Base-by-base conservation (phyloP, 2,888 invertebrate genomes). In the Seladonia tumulorum region DNA sequence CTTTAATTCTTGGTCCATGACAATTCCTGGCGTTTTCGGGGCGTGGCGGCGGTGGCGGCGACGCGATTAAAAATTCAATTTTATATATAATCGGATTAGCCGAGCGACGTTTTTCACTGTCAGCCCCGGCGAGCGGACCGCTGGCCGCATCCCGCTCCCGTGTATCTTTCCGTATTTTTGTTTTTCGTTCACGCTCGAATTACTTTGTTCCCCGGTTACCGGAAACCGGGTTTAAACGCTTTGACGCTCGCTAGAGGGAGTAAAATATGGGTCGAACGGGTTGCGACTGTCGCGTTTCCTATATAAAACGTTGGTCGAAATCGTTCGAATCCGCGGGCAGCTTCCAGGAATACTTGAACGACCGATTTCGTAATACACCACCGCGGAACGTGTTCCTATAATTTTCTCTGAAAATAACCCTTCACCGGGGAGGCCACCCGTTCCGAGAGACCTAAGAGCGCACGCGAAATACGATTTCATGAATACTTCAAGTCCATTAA, bases 21-120 rank as follows among this genome's bases (percentile, higher is more conserved):
- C 47, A 57, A 78, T 77, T 75, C 76, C 42, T 22, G 49, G 63
- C 22, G 16, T 39, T 57, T 16, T 16, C 18, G 16, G 60, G 53
- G 66, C 57, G 45, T 25, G 53, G 66, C 22, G 77, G 45, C 49
- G 76, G 45, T 45, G 76, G 39, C 57, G 57, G 1, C 71, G 74
- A 29, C 70, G 71, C 79, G 85, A 85, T 85, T 85, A 79, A 85
- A 85, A 86, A 81, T 86, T 74, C 81, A 81, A 86, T 86, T 86
- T 81, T 86, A 81, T 86, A 81, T 81, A 86, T 75, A 86, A 86
- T 86, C 76, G 73, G 66, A 85, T 85, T 86, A 86, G 45, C 35
- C 60, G 57, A 16, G 12, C 49, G 45, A 84, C 85, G 74, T 84
- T 84, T 83, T 75, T 79, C 85, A 70, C 49, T 60, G 77, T 70